Evolutionary conservation across 2,888 invertebrate genomes (phyloP), one percentile per base, ranked within the genome.

Genomic region (Anthophora plumipes): DNA sequence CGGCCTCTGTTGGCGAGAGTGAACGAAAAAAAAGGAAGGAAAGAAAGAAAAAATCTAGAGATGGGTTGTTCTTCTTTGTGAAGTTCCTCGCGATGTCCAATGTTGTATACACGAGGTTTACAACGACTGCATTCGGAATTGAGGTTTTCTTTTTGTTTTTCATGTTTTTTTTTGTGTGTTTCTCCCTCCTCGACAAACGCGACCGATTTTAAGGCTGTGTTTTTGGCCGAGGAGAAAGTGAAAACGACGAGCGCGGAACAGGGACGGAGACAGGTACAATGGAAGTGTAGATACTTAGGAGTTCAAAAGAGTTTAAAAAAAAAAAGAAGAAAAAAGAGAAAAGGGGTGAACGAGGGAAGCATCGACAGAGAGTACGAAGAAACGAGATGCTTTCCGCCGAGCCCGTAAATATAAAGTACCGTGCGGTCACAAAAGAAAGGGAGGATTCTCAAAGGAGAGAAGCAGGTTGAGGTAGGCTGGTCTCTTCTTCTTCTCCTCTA

Each of bases 361-460:
- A 46, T 55, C 31, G 54, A 25, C 17, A 25, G 9, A 72, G 52
- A 43, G 50, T 41, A 43, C 14, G 59, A 50, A 72, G 57, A 43
- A 22, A 55, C 43, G 57, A 59, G 73, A 77, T 77, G 59, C 64
- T 66, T 59, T 66, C 57, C 64, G 66, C 41, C 31, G 72, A 37
- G 59, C 46, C 64, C 39, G 61, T 68, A 77, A 74, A 76, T 59
- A 71, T 71, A 43, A 76, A 71, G 61, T 71, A 55, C 64, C 52
- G 54, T 50, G 48, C 48, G 59, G 50, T 50, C 31, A 57, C 76
- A 50, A 55, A 73, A 66, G 60, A 67, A 67, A 74, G 48, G 50
- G 67, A 63, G 48, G 52, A 61, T 74, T 66, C 59, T 60, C 67
- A 60, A 74, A 31, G 66, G 46, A 48, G 48, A 14, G 41, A 52